Evolutionary conservation across 2,888 invertebrate genomes (phyloP).

Genomic region (Drosophila percnosoma): DNA sequence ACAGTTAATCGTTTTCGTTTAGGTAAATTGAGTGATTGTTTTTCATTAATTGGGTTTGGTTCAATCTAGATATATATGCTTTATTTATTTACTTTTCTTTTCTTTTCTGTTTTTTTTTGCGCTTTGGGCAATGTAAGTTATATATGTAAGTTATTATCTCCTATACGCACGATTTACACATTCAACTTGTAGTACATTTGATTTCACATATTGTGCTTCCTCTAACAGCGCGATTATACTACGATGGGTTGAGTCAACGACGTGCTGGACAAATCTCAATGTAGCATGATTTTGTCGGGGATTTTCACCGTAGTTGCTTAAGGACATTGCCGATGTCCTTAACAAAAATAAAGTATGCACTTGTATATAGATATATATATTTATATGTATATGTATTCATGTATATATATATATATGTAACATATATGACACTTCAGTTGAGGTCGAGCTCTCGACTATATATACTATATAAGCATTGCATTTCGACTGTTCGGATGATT

Average conservation of each 20-base stretch:
- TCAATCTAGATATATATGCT: conserved; percentile 49
- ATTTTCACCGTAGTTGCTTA: conserved; percentile 18
- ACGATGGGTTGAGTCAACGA: conserved; percentile 36
- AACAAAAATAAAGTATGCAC: conserved; percentile 64
- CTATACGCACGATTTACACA: conserved; percentile 23
- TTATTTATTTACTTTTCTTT: conserved; percentile 3
- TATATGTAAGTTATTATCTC: conserved; percentile 10
- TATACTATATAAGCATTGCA: neutral
- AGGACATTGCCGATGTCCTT: conserved; percentile 30
- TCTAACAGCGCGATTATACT: conserved; percentile 43
- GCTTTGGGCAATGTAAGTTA: conserved; percentile 26
- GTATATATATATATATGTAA: conserved; percentile 44
- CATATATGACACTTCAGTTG: neutral
- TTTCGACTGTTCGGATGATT: neutral
- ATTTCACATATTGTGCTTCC: conserved; percentile 34
- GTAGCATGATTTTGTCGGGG: conserved; percentile 69
- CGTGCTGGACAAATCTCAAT: conserved; percentile 80
- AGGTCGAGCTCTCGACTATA: neutral
- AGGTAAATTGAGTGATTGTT: conserved; percentile 81
- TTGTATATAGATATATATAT: conserved; percentile 66
- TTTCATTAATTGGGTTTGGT: conserved; percentile 74
- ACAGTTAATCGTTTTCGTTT: conserved; percentile 44
- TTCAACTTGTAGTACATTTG: conserved; percentile 32
- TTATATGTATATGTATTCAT: conserved; percentile 47
- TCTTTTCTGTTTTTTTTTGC: neutral